Conservation (phyloP, 1,140 invertebrate genomes). For the Drosophila leontia region DNA sequence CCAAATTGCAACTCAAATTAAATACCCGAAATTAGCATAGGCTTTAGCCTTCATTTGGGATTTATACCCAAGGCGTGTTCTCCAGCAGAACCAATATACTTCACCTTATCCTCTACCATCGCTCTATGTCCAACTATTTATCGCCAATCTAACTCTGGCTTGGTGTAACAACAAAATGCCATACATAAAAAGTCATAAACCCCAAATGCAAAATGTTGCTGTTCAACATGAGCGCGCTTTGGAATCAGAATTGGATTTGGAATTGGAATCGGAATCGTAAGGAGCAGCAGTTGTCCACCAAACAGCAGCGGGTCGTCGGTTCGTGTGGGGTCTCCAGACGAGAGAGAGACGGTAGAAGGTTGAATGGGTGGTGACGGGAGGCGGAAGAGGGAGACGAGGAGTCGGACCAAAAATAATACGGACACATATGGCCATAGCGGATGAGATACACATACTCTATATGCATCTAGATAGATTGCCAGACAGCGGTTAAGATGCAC, state of each 20-base stretch:
- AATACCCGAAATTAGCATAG: constrained; percentile 27
- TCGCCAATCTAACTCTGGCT: constrained; percentile 47
- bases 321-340: constrained; percentile 49
- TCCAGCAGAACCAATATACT: constrained; percentile 27
- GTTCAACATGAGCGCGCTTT: constrained; percentile 53
- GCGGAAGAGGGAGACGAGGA: neutral
- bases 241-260: constrained; percentile 20
- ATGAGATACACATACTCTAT: constrained; percentile 36
- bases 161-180: constrained; percentile 52
- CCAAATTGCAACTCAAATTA: constrained; percentile 10
- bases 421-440: constrained; percentile 38
- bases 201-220: constrained; percentile 59
- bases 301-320: constrained; percentile 34
- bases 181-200: constrained; percentile 38
- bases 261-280: constrained; percentile 24
- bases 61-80: constrained; percentile 29
- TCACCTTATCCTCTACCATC: constrained; percentile 43
- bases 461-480: constrained; percentile 46
- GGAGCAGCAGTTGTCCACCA: constrained; percentile 22
- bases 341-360: constrained; percentile 2
- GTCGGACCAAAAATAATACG: constrained; percentile 33
- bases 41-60: constrained; percentile 17
- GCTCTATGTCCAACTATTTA: constrained; percentile 34
- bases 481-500: constrained; percentile 3
- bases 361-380: neutral